Conservation (phyloP, 2,797 vertebrate species). For the Muscicapa striata region DNA sequence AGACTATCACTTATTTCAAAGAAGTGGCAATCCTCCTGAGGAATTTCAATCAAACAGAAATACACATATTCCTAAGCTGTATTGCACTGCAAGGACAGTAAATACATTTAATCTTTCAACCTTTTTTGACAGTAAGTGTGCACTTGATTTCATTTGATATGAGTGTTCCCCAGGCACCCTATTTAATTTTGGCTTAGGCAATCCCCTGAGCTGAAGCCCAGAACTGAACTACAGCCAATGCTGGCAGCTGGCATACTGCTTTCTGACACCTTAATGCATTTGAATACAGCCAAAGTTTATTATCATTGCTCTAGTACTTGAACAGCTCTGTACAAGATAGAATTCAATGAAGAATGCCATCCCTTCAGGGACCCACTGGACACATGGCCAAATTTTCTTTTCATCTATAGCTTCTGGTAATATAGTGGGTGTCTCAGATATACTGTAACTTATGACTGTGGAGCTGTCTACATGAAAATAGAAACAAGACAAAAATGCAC, state of each 20-base stretch:
- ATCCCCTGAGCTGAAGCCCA: background rate
- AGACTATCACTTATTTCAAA: background rate
- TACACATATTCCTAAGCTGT: background rate
- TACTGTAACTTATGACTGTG: background rate
- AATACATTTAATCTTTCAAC: background rate
- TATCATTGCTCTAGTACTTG: background rate
- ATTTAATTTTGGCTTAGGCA: constrained; percentile 11
- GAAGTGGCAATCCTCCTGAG: background rate
- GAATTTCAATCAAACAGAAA: background rate
- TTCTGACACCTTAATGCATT: constrained; percentile 23
- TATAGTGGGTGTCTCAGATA: background rate
- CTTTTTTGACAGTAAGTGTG: background rate
- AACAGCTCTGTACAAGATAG: background rate
- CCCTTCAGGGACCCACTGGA: background rate
- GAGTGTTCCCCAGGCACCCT: background rate
- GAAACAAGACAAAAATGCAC: background rate
- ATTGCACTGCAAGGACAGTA: background rate
- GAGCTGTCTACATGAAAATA: background rate
- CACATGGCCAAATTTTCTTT: background rate
- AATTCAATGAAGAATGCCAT: background rate
- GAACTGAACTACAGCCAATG: constrained; percentile 4
- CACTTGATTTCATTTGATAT: background rate
- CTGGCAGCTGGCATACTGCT: background rate
- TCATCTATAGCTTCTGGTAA: background rate
- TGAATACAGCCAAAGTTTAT: constrained; percentile 7